Evolutionary conservation across 2,797 vertebrate species (phyloP).

Genomic region (Taenioides sp.): DNA sequence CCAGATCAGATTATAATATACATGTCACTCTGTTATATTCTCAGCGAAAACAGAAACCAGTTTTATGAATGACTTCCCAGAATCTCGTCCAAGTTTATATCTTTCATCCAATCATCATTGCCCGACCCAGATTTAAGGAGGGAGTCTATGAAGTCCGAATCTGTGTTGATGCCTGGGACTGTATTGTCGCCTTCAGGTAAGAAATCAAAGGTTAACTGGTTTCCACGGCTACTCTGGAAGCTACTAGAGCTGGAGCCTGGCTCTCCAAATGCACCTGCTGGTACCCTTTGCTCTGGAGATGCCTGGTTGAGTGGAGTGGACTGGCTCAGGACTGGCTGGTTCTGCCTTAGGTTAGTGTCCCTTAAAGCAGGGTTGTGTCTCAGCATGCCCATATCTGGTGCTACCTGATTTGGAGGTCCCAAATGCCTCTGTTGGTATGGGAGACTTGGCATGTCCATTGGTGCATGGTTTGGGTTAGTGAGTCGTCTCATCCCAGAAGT

Average conservation of each 20-base stretch:
- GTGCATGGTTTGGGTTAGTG: conserved; percentile 73
- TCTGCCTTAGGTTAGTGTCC: conserved; percentile 78
- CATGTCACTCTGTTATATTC: conserved; percentile 46
- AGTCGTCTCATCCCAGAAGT: conserved; percentile 80
- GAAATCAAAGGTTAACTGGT: conserved; percentile 91
- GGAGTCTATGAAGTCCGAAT: conserved; percentile 97
- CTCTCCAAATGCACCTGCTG: conserved; percentile 78
- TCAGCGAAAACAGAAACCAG: conserved; percentile 28
- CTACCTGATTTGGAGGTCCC: conserved; percentile 84
- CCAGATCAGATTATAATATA: conserved; percentile 67
- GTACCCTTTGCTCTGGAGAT: conserved; percentile 80
- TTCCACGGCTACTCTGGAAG: conserved; percentile 84
- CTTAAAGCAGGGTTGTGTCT: conserved; percentile 80
- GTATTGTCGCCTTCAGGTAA: conserved; percentile 90
- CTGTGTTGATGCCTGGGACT: conserved; percentile 89
- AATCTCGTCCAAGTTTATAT: conserved; percentile 98
- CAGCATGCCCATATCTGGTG: conserved; percentile 82
- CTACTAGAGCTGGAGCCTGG: conserved; percentile 73
- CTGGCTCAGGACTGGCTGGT: conserved; percentile 77
- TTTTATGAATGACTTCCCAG: conserved; percentile 89
- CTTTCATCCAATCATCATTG: conserved; percentile 99
- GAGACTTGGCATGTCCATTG: conserved; percentile 75
- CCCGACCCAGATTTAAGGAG: conserved; percentile 94
- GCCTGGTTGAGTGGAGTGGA: conserved; percentile 78
- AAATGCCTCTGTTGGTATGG: conserved; percentile 83